Evolutionary conservation across 2,797 vertebrate species (phyloP).

Genomic region (Cynopterus sphinx): DNA sequence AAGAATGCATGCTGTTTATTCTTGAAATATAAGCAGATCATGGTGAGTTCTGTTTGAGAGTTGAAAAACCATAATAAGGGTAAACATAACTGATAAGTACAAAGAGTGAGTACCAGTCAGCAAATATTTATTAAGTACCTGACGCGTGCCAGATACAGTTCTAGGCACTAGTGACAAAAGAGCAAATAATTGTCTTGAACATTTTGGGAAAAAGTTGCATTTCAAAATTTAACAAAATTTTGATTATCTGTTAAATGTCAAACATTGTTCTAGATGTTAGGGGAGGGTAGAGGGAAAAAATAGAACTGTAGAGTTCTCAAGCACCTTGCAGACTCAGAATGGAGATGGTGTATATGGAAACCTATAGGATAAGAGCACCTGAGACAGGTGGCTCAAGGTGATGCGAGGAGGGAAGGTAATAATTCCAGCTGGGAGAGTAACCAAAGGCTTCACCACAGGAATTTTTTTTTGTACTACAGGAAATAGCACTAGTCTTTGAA

Average conservation of each 20-base stretch:
- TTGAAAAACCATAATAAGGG: neutral
- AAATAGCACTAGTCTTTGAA: neutral
- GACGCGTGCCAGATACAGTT: neutral
- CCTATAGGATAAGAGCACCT: neutral
- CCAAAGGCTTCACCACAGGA: neutral
- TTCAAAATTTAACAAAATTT: neutral
- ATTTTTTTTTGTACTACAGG: neutral
- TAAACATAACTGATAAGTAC: neutral
- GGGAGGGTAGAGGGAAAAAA: neutral
- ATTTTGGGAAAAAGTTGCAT: slow-evolving; percentile 18
- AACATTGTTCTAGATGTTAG: neutral
- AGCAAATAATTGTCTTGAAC: neutral
- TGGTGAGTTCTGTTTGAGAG: neutral
- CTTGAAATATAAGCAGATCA: neutral
- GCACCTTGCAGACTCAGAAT: neutral
- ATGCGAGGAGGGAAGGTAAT: neutral
- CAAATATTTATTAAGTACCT: neutral
- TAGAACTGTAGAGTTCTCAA: neutral
- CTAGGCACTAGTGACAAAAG: neutral
- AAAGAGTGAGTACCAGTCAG: neutral
- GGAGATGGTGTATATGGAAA: neutral
- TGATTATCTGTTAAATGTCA: neutral
- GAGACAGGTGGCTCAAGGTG: no score
- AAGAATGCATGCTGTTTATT: neutral
- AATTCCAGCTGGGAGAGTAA: neutral